A percentile compares a stretch with the other conserved stretches of the same genome.
phyloP scores from a whole-genome alignment of 2,113 vertebrate genomes.

The Megatriorchis doriae region DNA sequence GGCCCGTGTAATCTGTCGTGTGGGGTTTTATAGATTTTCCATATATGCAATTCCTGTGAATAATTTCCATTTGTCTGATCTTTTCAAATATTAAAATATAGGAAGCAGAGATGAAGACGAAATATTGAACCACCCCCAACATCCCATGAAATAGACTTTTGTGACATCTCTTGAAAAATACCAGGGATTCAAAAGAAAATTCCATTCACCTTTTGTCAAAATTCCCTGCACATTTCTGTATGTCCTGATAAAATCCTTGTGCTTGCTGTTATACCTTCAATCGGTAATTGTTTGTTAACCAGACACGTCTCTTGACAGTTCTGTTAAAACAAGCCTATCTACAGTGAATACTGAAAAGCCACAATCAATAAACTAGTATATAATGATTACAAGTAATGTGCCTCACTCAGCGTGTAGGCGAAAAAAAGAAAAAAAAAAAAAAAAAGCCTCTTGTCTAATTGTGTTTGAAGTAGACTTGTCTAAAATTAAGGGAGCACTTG shows the following conservation, averaged over 20 bases:
- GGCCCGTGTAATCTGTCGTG: fast-evolving
- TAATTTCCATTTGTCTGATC: not conserved
- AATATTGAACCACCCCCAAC: not conserved
- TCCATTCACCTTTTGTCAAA: not conserved
- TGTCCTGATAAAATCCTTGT: not conserved
- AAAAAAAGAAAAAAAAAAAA: not conserved
- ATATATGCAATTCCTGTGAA: not conserved
- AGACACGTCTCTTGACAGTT: not conserved
- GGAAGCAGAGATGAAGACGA: not conserved
- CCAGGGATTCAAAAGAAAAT: not conserved
- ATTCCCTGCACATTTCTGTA: not conserved
- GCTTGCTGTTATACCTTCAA: not conserved
- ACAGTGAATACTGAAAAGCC: slow-evolving; percentile 30
- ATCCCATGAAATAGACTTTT: not conserved
- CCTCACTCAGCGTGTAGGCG: not conserved
- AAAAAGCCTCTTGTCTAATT: not conserved
- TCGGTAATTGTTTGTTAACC: not conserved
- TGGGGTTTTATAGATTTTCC: not conserved
- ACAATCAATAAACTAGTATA: slow-evolving; percentile 26
- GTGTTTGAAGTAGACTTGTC: slow-evolving; percentile 24
- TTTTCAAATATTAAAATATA: not conserved
- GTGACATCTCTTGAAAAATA: not conserved
- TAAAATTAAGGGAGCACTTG: slow-evolving; percentile 13
- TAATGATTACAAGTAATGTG: not conserved
- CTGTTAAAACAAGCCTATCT: slow-evolving; percentile 21